A percentile compares a stretch with the other conserved stretches of the same genome.
Conservation (phyloP, 2,888 invertebrate species). For the Proisotoma minuta region DNA sequence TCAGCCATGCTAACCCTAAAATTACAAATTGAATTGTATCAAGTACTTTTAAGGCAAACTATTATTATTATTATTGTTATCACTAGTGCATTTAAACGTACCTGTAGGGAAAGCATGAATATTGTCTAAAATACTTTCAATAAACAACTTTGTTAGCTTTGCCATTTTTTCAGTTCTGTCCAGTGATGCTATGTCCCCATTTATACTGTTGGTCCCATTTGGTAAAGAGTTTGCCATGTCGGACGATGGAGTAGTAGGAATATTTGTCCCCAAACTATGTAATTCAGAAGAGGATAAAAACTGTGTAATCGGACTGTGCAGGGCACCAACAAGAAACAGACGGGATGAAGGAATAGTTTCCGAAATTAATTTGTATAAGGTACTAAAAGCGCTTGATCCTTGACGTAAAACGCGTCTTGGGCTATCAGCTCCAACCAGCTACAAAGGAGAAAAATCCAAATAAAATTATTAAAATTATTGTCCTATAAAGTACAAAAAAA, state of each 20-base stretch:
- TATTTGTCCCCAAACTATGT: conserved; percentile 34
- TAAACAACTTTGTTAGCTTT: conserved; percentile 72
- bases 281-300: conserved; percentile 57
- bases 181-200: conserved; percentile 42
- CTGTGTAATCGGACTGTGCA: conserved; percentile 85
- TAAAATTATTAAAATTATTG: neutral
- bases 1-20: conserved; percentile 45
- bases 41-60: neutral
- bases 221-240: conserved; percentile 28
- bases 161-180: conserved; percentile 55
- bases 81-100: conserved; percentile 51
- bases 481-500: neutral
- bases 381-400: conserved; percentile 79
- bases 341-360: conserved; percentile 87
- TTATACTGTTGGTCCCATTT: conserved; percentile 22
- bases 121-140: conserved; percentile 73
- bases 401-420: conserved; percentile 66
- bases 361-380: conserved; percentile 78
- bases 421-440: conserved; percentile 43
- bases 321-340: conserved; percentile 84
- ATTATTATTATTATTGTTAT: neutral
- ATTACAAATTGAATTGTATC: neutral
- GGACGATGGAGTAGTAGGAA: conserved; percentile 31
- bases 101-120: conserved; percentile 87
- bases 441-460: conserved; percentile 2